Base-by-base conservation (phyloP, 2,888 invertebrate genomes). In the Orthonevra nobilis region DNA sequence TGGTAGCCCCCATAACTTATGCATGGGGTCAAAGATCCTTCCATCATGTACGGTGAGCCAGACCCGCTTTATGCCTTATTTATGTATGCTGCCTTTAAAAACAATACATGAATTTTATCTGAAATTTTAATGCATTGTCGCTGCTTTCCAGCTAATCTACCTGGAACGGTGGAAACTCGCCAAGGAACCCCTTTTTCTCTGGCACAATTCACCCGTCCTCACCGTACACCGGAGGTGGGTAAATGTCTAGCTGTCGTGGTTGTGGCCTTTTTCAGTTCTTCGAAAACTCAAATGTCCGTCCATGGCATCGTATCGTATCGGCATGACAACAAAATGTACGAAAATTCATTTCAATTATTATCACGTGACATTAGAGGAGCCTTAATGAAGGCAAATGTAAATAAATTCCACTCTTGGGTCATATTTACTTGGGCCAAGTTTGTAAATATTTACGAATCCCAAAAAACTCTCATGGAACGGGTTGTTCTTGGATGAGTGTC, bases 341-440 rank as follows among this genome's bases (percentile, higher is more conserved):
- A 82, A 23, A 81, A 82, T 75, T 81, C 82, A 82, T 82, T 82
- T 82, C 81, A 82, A 82, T 82, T 82, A 81, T 81, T 81, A 81
- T 81, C 72, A 81, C 64, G 68, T 81, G 81, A 81, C 82, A 83
- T 82, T 83, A 81, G 81, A 82, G 83, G 70, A 82, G 82, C 83
- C 83, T 83, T 83, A 83, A 83, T 83, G 83, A 83, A 83, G 81
- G 82, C 82, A 83, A 84, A 84, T 83, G 83, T 82, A 84, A 84
- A 84, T 83, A 84, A 84, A 84, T 84, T 82, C 81, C 72, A 81
- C 84, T 84, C 83, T 82, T 74, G 84, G 84, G 84, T 84, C 83
- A 83, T 84, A 83, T 84, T 84, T 84, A 82, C 81, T 83, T 82
- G 82, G 83, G 84, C 83, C 83, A 83, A 82, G 79, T 82, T 82